Evolutionary conservation across 2,888 invertebrate genomes (phyloP).

Genomic region (Tipula lateralis): DNA sequence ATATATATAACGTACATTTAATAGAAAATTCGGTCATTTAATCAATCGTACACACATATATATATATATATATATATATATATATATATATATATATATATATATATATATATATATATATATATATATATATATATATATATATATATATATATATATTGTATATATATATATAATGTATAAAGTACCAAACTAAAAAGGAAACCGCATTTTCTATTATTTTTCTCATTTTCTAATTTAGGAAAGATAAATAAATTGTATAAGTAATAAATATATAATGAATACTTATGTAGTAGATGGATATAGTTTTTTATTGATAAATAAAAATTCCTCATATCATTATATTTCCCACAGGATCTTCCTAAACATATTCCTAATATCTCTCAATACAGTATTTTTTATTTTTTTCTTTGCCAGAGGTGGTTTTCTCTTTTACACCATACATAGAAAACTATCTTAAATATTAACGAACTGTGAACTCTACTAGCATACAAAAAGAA

Average conservation of each 20-base stretch:
- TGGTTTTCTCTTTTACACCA: neutral
- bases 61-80: neutral
- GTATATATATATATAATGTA: too few relatives aligned
- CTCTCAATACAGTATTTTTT: neutral
- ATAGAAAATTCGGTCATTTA: too few relatives aligned
- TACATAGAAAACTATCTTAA: neutral
- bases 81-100: neutral
- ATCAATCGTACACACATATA: neutral
- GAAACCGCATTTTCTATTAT: neutral
- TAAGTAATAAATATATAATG: neutral
- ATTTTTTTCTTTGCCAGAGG: neutral
- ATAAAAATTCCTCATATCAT: neutral
- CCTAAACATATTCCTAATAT: neutral
- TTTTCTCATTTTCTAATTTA: neutral
- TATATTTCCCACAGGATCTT: neutral
- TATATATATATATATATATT: neutral
- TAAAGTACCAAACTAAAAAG: neutral
- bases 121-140: neutral
- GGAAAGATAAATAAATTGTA: neutral
- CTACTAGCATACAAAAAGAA: neutral
- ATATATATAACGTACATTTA: too few relatives aligned
- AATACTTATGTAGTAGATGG: neutral
- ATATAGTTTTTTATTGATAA: neutral
- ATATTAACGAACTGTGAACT: neutral
- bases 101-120: too few relatives aligned